Conservation (phyloP, 2,113 vertebrate species). For the Xiphorhynchus elegans region DNA sequence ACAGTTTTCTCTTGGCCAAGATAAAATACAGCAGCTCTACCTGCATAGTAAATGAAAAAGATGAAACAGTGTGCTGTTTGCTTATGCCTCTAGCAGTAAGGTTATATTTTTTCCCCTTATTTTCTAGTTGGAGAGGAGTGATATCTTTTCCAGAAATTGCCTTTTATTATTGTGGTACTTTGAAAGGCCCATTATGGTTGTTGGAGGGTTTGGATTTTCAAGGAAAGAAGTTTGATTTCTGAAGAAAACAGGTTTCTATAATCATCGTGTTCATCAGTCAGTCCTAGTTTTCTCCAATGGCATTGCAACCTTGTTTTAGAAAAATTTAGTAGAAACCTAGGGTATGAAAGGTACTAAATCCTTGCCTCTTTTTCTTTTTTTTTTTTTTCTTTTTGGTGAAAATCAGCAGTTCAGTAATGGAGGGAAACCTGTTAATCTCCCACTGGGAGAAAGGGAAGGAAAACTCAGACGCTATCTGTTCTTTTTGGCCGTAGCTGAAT, state of each 20-base stretch:
- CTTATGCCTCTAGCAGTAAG: background rate
- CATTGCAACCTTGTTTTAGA: background rate
- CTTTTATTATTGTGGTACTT: background rate
- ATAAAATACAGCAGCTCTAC: background rate
- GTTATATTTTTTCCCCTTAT: background rate
- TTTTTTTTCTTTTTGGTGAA: background rate
- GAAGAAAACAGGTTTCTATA: background rate
- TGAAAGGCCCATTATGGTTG: background rate
- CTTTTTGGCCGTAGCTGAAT: background rate
- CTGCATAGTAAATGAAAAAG: background rate
- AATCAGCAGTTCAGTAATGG: background rate
- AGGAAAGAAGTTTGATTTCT: background rate
- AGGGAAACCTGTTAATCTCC: background rate
- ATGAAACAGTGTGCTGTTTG: background rate
- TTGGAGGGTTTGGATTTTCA: background rate
- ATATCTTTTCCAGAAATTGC: background rate
- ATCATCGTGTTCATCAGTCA: background rate
- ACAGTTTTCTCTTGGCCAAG: background rate
- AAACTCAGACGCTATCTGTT: background rate
- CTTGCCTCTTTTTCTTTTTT: background rate
- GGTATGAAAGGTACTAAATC: background rate
- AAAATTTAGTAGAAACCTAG: background rate
- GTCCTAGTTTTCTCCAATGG: background rate
- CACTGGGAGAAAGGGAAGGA: background rate
- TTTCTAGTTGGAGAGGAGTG: background rate